phyloP scores from a whole-genome alignment of 2,797 vertebrate genomes.

The Lagorchestes hirsutus region DNA sequence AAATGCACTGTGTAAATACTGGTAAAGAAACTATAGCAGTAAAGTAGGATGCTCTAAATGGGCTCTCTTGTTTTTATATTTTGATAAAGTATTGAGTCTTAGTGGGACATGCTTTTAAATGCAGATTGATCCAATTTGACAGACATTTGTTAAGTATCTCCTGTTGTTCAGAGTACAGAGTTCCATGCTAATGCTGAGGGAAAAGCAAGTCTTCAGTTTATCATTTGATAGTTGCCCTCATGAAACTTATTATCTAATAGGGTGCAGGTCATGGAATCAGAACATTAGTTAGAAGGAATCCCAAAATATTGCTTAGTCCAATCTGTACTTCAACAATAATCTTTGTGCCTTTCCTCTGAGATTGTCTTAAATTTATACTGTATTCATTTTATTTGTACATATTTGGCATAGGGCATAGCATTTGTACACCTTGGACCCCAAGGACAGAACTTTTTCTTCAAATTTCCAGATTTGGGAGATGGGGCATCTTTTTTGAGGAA shows the following conservation, averaged over 20 bases:
- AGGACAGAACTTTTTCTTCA: neutral
- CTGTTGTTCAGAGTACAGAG: neutral
- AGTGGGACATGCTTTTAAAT: neutral
- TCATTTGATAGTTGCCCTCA: neutral
- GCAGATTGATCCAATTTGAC: neutral
- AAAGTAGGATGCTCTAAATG: constrained; percentile 4
- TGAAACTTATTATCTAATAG: neutral
- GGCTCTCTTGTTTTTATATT: neutral
- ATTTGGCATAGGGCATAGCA: neutral
- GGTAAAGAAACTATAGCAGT: constrained; percentile 6
- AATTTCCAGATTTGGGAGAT: neutral
- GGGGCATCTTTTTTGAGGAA: neutral
- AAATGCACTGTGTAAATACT: constrained; percentile 9
- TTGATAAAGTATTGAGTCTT: neutral
- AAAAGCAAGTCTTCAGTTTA: neutral
- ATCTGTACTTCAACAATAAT: neutral
- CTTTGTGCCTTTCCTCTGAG: neutral
- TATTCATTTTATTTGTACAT: neutral
- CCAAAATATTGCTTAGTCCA: neutral
- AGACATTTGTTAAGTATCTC: neutral
- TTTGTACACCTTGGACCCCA: neutral
- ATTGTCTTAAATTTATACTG: neutral
- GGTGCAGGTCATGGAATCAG: neutral
- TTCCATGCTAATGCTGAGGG: neutral
- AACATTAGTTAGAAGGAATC: neutral